Evolutionary conservation across 2,888 invertebrate genomes (phyloP), one percentile per base, ranked within the genome.

Genomic region (Aleiodes alternator): DNA sequence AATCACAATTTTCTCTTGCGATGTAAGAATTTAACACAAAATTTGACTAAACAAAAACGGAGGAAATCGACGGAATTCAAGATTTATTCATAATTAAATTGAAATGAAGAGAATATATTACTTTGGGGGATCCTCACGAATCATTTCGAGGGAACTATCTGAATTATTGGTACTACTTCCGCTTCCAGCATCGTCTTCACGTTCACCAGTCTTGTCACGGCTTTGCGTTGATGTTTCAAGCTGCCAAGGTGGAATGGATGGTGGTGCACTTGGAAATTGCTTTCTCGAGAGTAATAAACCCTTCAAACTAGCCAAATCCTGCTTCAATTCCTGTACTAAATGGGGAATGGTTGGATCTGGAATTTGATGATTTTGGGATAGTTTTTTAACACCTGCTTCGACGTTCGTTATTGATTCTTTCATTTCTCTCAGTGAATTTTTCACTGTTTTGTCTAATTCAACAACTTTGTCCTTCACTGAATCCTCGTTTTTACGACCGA

Each of bases 191-290:
- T 90, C 90, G 75, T 89, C 89, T 80, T 89, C 89, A 80, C 87
- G 81, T 80, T 89, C 89, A 9, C 78, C 82, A 29, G 84, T 72
- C 80, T 89, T 89, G 72, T 85, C 88, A 79, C 83, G 87, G 79
- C 83, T 86, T 68, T 78, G 84, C 74, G 84, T 86, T 79, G 81
- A 83, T 23, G 88, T 79, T 56, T 93, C 93, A 76, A 95, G 90
- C 88, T 96, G 96, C 96, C 96, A 96, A 12, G 95, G 93, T 23
- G 96, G 96, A 82, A 96, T 96, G 0, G 95, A 95, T 0, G 89
- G 86, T 43, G 91, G 90, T 3, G 95, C 92, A 11, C 93, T 92
- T 23, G 96, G 94, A 88, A 96, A 96, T 90, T 96, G 96, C 89
- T 95, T 96, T 84, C 96, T 88, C 50, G 89, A 88, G 51, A 89